Evolutionary conservation across 2,888 invertebrate genomes (phyloP), one percentile per base, ranked within the genome.

Genomic region (Agrochola macilenta): DNA sequence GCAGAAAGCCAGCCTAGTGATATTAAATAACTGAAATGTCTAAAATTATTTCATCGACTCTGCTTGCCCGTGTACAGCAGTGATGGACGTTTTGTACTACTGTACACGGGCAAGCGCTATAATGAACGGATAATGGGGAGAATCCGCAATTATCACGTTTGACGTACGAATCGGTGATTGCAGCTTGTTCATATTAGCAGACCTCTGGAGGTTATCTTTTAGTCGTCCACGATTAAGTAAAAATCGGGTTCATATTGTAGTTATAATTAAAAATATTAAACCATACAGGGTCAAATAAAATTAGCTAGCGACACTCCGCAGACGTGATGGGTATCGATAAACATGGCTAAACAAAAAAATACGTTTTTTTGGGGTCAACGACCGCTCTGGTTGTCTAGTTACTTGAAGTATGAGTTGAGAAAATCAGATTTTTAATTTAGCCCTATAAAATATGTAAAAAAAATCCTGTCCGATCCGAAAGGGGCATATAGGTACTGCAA

Each of bases 101-200:
- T 49, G 58, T 17, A 17, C 14, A 35, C 23, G 26, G 14, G 26
- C 23, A 17, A 58, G 17, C 14, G 23, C 43, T 65, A 20, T 54
- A 54, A 54, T 60, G 35, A 78, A 60, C 23, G 26, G 35, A 73
- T 35, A 58, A 60, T 65, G 4, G 17, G 17, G 7, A 79, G 23
- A 73, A 74, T 66, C 17, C 26, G 5, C 52, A 79, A 65, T 52
- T 35, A 79, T 14, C 20, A 79, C 30, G n/a, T 43, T 64, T 58
- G 23, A 12, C 30, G 39, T 46, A 58, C 39, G 39, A 30, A 35
- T 79, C n/a, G 14, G 23, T 35, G 71, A 57, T 78, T 64, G 39
- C 30, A 17, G 72, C 30, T 78, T 43, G 57, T 78, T 30, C 30
- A 57, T 49, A 43, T 65, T 72, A 64, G 12, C n/a, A 35, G 5